These are phyloP conservation scores for Pipistrellus pygmaeus DNA, from an alignment of 2,797 vertebrate species.

Conservation along the genomic window DNA sequence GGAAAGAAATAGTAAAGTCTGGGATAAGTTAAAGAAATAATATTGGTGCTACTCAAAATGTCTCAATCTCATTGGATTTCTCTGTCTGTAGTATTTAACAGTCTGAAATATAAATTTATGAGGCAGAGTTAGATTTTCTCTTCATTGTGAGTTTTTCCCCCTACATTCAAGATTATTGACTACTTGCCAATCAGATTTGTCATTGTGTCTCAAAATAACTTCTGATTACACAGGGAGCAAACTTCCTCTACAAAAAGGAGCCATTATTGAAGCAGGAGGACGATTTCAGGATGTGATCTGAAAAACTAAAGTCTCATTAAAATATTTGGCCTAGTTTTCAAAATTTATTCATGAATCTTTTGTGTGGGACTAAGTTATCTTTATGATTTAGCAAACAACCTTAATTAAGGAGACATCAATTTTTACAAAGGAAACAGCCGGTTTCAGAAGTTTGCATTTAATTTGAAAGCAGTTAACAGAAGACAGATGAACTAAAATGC, in stretches of 20 bases:
- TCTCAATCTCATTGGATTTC: background rate
- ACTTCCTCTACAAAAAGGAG: conserved; percentile 12
- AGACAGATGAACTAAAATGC: conserved; percentile 27
- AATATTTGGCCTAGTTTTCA: conserved; percentile 20
- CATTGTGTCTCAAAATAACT: conserved; percentile 56
- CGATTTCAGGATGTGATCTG: background rate
- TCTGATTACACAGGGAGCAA: background rate
- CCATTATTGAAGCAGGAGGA: conserved; percentile 23
- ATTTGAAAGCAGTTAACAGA: conserved; percentile 42
- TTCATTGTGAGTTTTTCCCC: background rate
- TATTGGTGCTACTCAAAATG: background rate
- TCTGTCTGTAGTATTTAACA: background rate
- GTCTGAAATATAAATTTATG: conserved; percentile 4
- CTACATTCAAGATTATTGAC: background rate
- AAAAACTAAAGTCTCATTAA: background rate
- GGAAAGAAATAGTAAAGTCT: background rate
- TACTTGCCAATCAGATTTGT: conserved; percentile 49
- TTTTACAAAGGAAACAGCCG: conserved; percentile 27
- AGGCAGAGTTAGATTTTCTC: conserved; percentile 33
- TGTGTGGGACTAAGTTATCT: background rate
- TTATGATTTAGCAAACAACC: conserved; percentile 48
- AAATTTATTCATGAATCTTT: conserved; percentile 20
- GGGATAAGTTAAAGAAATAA: background rate
- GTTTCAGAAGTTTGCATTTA: conserved; percentile 5
- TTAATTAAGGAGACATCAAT: conserved; percentile 22